A percentile compares a stretch with the other conserved stretches of the same genome.
Evolutionary conservation across 2,113 vertebrate genomes (phyloP).

Genomic region (Corythornis vintsioides): DNA sequence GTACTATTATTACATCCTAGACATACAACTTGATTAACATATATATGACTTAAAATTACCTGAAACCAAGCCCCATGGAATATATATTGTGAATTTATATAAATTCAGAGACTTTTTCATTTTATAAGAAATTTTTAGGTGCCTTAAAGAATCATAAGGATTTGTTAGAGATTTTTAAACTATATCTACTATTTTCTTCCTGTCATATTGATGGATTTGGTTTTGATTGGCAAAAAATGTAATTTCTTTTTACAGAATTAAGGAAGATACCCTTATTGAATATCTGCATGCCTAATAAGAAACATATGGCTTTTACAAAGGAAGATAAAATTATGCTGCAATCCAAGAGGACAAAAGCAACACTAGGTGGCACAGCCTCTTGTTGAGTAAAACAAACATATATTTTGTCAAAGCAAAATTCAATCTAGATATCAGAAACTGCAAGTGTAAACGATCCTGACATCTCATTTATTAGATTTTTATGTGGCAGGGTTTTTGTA

Average conservation of each 20-base stretch:
- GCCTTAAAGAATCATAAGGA: neutral
- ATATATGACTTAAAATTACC: neutral
- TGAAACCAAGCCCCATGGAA: neutral
- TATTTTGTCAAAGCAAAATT: neutral
- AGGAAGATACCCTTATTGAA: neutral
- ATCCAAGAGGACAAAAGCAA: neutral
- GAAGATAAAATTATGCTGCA: neutral
- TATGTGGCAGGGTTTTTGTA: neutral
- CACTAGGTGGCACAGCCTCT: neutral
- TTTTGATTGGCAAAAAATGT: neutral
- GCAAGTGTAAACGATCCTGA: neutral
- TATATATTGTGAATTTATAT: neutral
- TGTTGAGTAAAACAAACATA: neutral
- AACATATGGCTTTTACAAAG: neutral
- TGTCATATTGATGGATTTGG: neutral
- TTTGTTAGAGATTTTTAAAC: neutral
- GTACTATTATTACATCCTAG: neutral
- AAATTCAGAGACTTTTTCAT: neutral
- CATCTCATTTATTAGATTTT: neutral
- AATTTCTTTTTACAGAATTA: neutral
- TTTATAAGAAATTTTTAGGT: neutral
- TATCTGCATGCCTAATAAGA: neutral
- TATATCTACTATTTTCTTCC: neutral
- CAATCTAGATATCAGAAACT: neutral
- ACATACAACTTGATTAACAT: fast-evolving